Base-by-base conservation (phyloP, 2,888 invertebrate genomes). In the Antitype chi region DNA sequence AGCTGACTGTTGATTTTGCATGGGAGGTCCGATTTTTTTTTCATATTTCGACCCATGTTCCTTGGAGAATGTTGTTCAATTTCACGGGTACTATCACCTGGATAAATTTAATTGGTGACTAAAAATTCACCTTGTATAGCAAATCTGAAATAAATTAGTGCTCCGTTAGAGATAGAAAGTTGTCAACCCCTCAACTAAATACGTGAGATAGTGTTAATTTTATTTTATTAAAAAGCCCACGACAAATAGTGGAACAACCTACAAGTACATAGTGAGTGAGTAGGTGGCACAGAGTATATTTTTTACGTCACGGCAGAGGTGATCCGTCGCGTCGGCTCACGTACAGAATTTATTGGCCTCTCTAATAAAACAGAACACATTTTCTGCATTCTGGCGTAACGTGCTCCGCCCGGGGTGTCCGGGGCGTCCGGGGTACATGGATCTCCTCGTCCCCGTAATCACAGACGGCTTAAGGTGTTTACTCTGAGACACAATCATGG, bases 361-460 rank as follows among this genome's bases (percentile, higher is more conserved):
- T 90, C 92, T 94, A 95, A 95, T 95, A 95, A 95, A 95, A 94
- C 93, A 94, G 93, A 94, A 95, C 94, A 95, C 94, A 94, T 93
- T 94, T 93, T 94, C 92, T 94, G 93, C 94, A 95, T 94, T 94
- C 91, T 89, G 88, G 78, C 90, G 89, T 91, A 89, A 89, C 91
- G 90, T 88, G 90, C 85, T 77, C 81, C 86, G 76, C 85, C 77
- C 38, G 25, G 5, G 52, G 76, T 60, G 76, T 60, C 57, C 66
- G 70, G 47, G 70, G 55, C 66, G 52, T 70, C 49, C 81, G 70
- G 55, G 47, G 52, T 25, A 25, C n/a, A 64, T 57, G 73, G 78
- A 80, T 77, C 71, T 32, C 70, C 70, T 47, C 72, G 52, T 79
- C 69, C 25, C 79, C 76, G 89, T 91, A 90, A 91, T 91, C 91